phyloP scores from a whole-genome alignment of 2,797 vertebrate species.

The Mus minutoides region DNA sequence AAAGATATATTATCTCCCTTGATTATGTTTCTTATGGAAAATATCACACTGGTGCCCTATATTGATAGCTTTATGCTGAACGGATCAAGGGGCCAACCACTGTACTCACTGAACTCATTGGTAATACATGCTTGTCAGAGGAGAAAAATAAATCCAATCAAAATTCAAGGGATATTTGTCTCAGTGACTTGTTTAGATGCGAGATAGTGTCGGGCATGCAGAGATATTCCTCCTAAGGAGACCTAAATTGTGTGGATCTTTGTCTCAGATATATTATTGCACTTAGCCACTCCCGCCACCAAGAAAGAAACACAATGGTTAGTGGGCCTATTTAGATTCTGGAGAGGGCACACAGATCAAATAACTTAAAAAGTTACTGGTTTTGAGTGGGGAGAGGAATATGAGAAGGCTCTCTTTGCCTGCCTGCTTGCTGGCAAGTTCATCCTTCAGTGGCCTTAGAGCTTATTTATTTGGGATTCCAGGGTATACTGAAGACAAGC shows the following conservation, averaged over 20 bases:
- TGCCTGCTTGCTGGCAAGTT: background rate
- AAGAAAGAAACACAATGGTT: background rate
- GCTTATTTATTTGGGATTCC: background rate
- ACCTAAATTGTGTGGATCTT: background rate
- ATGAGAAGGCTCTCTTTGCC: background rate
- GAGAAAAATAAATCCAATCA: background rate
- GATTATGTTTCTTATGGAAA: background rate
- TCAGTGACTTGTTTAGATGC: background rate
- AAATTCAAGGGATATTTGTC: background rate
- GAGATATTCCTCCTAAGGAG: background rate
- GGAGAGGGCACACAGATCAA: background rate
- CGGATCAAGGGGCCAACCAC: background rate
- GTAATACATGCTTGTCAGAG: too few species aligned
- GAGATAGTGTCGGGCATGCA: background rate
- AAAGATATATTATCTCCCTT: background rate
- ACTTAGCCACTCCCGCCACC: too few species aligned
- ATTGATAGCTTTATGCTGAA: background rate
- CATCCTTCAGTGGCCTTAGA: background rate
- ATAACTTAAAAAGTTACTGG: background rate
- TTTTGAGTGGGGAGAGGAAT: background rate
- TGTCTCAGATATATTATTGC: background rate
- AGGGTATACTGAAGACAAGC: background rate
- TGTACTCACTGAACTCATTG: too few species aligned
- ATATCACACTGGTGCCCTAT: too few species aligned
- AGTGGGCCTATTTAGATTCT: background rate